Evolutionary conservation across 2,888 invertebrate genomes (phyloP).

Genomic region (Euproctis similis): DNA sequence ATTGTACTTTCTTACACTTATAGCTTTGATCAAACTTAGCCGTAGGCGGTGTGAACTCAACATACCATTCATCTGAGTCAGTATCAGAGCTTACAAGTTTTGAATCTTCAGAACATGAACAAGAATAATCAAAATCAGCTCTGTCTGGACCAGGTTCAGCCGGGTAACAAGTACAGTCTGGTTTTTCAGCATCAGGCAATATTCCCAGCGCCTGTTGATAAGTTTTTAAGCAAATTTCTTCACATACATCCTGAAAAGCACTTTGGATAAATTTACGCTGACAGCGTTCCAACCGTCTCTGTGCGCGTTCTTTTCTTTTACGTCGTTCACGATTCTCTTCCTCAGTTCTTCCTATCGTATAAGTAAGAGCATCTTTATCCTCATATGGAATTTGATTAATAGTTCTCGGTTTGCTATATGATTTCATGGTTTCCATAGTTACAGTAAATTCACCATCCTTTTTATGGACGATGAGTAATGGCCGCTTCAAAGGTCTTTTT

Average conservation of each 20-base stretch:
- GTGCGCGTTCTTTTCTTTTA: slow-evolving; percentile 51
- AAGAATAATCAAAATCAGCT: slow-evolving; percentile 44
- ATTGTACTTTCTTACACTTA: slow-evolving; percentile 42
- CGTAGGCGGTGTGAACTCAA: slow-evolving; percentile 66
- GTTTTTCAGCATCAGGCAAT: slow-evolving; percentile 50
- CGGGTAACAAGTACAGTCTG: slow-evolving; percentile 53
- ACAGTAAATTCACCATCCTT: slow-evolving; percentile 61
- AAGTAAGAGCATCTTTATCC: slow-evolving; percentile 54
- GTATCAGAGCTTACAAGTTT: slow-evolving; percentile 46
- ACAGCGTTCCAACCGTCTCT: slow-evolving; percentile 51
- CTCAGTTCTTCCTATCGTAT: slow-evolving; percentile 59
- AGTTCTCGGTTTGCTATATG: slow-evolving; percentile 43
- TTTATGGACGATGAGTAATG: slow-evolving; percentile 55
- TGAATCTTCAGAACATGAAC: slow-evolving; percentile 57
- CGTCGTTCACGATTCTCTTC: slow-evolving; percentile 55
- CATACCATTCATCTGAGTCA: slow-evolving; percentile 63
- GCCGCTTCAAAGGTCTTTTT: slow-evolving; percentile 51
- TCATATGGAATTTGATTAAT: slow-evolving; percentile 61
- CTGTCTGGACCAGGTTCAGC: slow-evolving; percentile 37
- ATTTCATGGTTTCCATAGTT: slow-evolving; percentile 66
- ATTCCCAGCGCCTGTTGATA: slow-evolving; percentile 63
- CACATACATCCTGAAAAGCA: slow-evolving; percentile 58
- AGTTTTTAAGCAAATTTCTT: slow-evolving; percentile 62
- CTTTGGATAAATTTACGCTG: slow-evolving; percentile 59
- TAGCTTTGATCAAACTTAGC: slow-evolving; percentile 48